Base-by-base conservation (phyloP, 2,888 invertebrate genomes). In the Lumbricus terrestris region DNA sequence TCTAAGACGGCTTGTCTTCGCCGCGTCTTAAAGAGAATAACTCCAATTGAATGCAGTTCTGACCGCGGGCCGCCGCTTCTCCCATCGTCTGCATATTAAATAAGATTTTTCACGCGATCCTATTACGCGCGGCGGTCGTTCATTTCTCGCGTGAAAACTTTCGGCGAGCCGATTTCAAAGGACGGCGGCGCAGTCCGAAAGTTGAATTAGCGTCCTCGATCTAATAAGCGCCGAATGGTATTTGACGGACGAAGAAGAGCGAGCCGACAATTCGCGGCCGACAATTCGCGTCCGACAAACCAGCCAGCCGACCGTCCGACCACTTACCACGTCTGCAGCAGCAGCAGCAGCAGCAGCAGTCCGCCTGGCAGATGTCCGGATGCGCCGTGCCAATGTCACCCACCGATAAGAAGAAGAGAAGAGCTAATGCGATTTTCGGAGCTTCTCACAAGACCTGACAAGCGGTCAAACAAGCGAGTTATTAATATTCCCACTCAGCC, bases 401-500 rank as follows among this genome's bases (percentile, higher is more conserved):
- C 35, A 35, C 85, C 85, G 85, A 85, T 85, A 85, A 85, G 85
- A 85, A 37, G 35, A 37, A n/a, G 35, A 37, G 69, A n/a, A 34
- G 15, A 34, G 34, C 85, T 85, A 85, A 85, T 85, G 85, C 85
- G 85, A 34, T 85, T 85, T 85, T 85, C 85, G 85, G 85, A 23
- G 35, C 85, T 85, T 85, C 37, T 85, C 85, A 85, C 85, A 37
- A 34, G 85, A 34, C 35, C 85, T 85, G 85, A 85, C 85, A 85
- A 85, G 35, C 85, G 85, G 37, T 85, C 85, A 85, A 85, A 85
- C 85, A 85, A 85, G 85, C 85, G 85, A 85, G 85, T 85, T 85
- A 85, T 85, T 85, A 85, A 85, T 85, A 85, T 37, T 37, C 69
- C 69, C 69, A 69, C 69, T 69, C 69, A 69, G 69, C 69, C 16